phyloP scores from a whole-genome alignment of 2,888 invertebrate genomes.

The Heliothis peltigera region DNA sequence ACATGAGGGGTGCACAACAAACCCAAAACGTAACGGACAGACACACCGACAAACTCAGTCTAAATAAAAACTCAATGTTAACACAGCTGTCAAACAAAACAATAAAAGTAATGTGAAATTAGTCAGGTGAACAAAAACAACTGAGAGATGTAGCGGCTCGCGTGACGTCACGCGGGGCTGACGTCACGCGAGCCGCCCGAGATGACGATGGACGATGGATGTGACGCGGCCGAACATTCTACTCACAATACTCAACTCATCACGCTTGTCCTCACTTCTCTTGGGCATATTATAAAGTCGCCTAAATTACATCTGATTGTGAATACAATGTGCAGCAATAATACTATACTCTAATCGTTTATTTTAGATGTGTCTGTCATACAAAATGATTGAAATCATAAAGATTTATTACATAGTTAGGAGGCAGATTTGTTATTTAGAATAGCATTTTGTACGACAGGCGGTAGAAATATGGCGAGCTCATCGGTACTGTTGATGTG shows the following conservation, averaged over 20 bases:
- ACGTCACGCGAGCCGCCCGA: neutral
- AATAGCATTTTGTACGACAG: slow-evolving; percentile 14
- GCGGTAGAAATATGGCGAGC: neutral
- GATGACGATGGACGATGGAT: slow-evolving; percentile 1
- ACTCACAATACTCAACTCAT: no score
- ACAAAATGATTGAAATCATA: slow-evolving; percentile 17
- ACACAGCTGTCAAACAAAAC: slow-evolving; percentile 66
- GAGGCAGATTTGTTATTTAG: slow-evolving; percentile 3
- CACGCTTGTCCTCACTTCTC: no score
- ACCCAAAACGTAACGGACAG: slow-evolving; percentile 72
- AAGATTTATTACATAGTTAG: no score
- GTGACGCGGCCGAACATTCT: no score
- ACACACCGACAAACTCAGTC: slow-evolving; percentile 73
- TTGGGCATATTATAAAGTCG: no score
- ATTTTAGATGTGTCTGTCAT: slow-evolving; percentile 14
- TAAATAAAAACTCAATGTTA: slow-evolving; percentile 70
- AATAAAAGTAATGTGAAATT: slow-evolving; percentile 63
- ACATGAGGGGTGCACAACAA: slow-evolving; percentile 80
- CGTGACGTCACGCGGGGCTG: slow-evolving; percentile 14
- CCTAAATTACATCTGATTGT: slow-evolving; percentile 16
- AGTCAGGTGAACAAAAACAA: slow-evolving; percentile 67
- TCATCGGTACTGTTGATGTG: neutral
- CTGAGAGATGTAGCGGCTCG: slow-evolving; percentile 66
- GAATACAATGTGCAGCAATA: slow-evolving; percentile 27
- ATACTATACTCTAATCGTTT: slow-evolving; percentile 4